phyloP scores from a whole-genome alignment of 2,113 vertebrate genomes.

The Corythaeola cristata region DNA sequence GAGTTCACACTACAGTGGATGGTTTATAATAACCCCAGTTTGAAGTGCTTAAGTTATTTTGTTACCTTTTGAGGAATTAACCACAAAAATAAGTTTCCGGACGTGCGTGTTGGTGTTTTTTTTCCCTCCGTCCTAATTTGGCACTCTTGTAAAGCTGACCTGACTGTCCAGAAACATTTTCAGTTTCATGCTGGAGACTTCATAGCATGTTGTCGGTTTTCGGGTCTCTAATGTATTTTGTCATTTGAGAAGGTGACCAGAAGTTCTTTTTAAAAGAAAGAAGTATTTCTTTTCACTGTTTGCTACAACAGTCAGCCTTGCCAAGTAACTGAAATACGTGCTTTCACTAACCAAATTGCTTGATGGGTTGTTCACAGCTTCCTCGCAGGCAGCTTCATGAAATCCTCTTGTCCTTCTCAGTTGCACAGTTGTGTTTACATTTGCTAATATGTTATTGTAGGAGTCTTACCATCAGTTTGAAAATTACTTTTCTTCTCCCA shows the following conservation, averaged over 20 bases:
- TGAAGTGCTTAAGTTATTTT: not conserved
- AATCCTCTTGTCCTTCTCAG: not conserved
- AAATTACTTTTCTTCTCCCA: not conserved
- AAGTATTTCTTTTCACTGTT: not conserved
- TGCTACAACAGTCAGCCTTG: not conserved
- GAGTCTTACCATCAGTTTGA: not conserved
- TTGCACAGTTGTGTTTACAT: not conserved
- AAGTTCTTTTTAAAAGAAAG: not conserved
- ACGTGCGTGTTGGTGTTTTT: not conserved
- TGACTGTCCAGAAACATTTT: not conserved
- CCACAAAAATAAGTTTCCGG: not conserved
- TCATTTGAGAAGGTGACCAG: not conserved
- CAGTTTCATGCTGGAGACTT: not conserved
- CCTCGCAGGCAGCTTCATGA: conserved; percentile 30
- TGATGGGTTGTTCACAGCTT: conserved; percentile 28
- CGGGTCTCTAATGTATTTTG: not conserved
- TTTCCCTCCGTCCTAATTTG: not conserved
- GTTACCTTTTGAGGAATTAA: not conserved
- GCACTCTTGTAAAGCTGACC: not conserved
- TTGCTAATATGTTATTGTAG: not conserved
- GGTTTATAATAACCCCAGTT: not conserved
- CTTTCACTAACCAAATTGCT: conserved; percentile 53
- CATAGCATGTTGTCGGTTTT: not conserved
- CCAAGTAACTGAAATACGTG: not conserved
- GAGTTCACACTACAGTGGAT: not conserved